phyloP scores from a whole-genome alignment of 2,888 invertebrate species.

The Tenthredo mesomela region DNA sequence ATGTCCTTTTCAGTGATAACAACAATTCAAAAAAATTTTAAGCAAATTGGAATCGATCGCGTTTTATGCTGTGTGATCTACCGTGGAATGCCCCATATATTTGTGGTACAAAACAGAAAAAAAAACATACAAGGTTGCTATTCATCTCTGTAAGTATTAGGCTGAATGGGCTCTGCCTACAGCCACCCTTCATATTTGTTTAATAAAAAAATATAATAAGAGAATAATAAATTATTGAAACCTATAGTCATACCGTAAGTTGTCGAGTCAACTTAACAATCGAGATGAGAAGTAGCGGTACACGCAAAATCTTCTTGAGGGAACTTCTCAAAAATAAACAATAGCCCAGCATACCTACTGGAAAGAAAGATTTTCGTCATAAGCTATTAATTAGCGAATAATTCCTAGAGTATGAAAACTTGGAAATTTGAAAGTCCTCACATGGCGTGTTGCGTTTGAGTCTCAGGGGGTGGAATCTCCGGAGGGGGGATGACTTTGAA shows the following conservation, averaged over 20 bases:
- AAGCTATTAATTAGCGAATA: conserved; percentile 1
- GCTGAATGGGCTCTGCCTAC: conserved; percentile 7
- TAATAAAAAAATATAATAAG: background rate
- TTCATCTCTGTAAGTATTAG: too few species aligned
- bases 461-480: background rate
- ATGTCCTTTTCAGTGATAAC: too few species aligned
- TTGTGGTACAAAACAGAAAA: too few species aligned
- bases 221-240: conserved; percentile 1
- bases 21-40: too few species aligned
- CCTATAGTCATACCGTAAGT: background rate
- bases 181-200: background rate
- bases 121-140: background rate
- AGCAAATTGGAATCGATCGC: too few species aligned
- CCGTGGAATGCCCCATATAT: too few species aligned
- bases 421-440: too few species aligned
- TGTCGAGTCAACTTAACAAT: background rate
- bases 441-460: background rate
- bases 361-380: background rate
- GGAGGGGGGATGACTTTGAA: background rate
- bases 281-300: background rate
- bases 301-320: background rate
- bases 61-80: too few species aligned
- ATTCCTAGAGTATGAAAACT: background rate
- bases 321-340: background rate
- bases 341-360: background rate